Evolutionary conservation across 2,888 invertebrate genomes (phyloP).

Genomic region (Ophioninae sp.): DNA sequence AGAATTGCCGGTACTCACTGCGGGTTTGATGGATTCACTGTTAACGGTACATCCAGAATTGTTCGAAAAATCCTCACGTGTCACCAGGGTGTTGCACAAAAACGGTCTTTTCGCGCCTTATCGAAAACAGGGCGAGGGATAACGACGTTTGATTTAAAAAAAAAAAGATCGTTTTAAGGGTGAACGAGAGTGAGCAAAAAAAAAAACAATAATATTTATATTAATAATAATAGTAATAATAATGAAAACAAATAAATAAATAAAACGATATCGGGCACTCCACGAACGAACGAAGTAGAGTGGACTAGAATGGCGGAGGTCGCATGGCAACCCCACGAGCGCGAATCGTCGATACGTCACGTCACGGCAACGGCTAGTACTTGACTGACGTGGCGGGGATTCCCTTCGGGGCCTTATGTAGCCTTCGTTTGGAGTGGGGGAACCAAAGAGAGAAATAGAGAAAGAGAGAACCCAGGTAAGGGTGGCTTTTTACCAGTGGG

Average conservation of each 20-base stretch:
- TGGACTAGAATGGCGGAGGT: conserved; percentile 64
- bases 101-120: conserved; percentile 16
- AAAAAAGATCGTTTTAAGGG: conserved; percentile 9
- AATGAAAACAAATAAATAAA: background rate
- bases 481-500: conserved; percentile 40
- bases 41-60: conserved; percentile 57
- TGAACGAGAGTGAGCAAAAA: background rate
- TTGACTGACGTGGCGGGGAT: conserved; percentile 76
- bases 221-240: conserved; percentile 41
- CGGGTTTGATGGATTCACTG: conserved; percentile 40
- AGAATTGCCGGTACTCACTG: conserved; percentile 49
- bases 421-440: conserved; percentile 67
- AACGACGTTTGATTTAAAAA: no score
- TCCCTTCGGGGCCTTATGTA: conserved; percentile 78
- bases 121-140: background rate
- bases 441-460: conserved; percentile 26
- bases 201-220: conserved; percentile 30
- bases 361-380: conserved; percentile 73
- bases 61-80: conserved; percentile 56
- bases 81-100: conserved; percentile 35
- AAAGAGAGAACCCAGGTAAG: conserved; percentile 48
- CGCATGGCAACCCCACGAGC: conserved; percentile 64
- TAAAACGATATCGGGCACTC: conserved; percentile 60
- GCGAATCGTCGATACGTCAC: conserved; percentile 63
- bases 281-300: conserved; percentile 56